phyloP scores from a whole-genome alignment of 2,797 vertebrate species.

The Thalassophryne amazonica region DNA sequence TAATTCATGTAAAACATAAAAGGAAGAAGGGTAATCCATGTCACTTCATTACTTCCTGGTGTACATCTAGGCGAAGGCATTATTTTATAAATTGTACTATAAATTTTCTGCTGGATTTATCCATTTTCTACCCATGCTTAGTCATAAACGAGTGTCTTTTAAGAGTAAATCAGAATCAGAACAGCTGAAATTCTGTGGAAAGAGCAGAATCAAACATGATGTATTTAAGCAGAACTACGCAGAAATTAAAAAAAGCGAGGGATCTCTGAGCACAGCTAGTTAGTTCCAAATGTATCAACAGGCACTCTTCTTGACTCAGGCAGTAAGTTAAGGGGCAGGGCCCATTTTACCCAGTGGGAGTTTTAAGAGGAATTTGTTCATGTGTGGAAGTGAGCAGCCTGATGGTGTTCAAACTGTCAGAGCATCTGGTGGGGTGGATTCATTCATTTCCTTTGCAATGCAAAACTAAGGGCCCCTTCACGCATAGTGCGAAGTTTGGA shows the following conservation, averaged over 20 bases:
- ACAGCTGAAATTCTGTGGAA: conserved; percentile 4
- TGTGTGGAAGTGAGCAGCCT: conserved; percentile 50
- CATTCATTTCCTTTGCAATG: conserved; percentile 18
- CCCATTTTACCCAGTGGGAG: conserved; percentile 59
- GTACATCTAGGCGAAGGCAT: too few relatives aligned
- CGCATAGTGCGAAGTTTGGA: too few relatives aligned
- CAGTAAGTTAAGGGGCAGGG: conserved; percentile 63
- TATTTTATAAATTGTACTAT: not conserved
- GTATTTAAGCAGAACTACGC: conserved; percentile 22
- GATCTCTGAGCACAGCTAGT: conserved; percentile 45
- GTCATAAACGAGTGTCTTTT: not conserved
- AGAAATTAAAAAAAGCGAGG: conserved; percentile 5
- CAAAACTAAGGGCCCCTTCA: too few relatives aligned
- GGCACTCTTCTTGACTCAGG: conserved; percentile 48
- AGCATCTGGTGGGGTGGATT: not conserved
- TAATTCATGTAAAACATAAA: too few relatives aligned
- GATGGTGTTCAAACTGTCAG: conserved; percentile 64
- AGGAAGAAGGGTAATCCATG: too few relatives aligned
- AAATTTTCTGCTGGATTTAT: not conserved
- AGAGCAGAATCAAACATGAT: not conserved
- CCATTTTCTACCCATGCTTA: not conserved
- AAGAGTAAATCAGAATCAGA: conserved; percentile 1
- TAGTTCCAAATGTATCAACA: conserved; percentile 54
- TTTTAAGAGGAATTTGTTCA: conserved; percentile 65
- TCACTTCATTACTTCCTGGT: too few relatives aligned